Percentiles rank a stretch among this genome's conserved stretches.
Evolutionary conservation across 2,797 vertebrate species (phyloP).

Genomic region (Petrocephalus schoutedeni): DNA sequence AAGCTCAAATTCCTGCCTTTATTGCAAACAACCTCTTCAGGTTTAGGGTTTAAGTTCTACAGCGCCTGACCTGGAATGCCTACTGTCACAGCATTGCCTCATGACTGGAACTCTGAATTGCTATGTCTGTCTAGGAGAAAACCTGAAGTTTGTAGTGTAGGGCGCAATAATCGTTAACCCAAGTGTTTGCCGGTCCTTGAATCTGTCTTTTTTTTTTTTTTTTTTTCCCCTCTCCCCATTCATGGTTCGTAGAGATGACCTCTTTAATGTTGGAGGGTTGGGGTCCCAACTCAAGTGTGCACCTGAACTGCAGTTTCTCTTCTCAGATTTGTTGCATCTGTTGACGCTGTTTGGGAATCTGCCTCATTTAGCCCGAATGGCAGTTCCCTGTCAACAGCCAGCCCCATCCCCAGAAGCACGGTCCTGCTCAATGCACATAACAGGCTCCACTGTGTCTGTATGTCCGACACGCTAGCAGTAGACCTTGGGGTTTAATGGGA

Average conservation of each 20-base stretch:
- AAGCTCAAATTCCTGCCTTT: background rate
- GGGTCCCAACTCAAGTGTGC: background rate
- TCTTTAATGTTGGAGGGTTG: background rate
- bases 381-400: background rate
- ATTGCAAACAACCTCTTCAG: background rate
- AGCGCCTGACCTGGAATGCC: background rate
- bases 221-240: too few relatives aligned
- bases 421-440: background rate
- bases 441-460: background rate
- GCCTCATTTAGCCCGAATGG: background rate
- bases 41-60: background rate
- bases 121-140: background rate
- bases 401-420: background rate
- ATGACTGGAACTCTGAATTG: background rate
- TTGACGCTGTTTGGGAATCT: background rate
- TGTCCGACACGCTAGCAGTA: background rate
- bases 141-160: background rate
- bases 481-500: background rate
- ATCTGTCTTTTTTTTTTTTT: background rate
- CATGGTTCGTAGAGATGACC: background rate
- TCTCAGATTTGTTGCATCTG: background rate
- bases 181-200: background rate
- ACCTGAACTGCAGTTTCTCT: background rate
- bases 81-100: background rate
- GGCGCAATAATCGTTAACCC: background rate